Evolutionary conservation across 2,797 vertebrate genomes (phyloP).

Genomic region (Rhynchonycteris naso): DNA sequence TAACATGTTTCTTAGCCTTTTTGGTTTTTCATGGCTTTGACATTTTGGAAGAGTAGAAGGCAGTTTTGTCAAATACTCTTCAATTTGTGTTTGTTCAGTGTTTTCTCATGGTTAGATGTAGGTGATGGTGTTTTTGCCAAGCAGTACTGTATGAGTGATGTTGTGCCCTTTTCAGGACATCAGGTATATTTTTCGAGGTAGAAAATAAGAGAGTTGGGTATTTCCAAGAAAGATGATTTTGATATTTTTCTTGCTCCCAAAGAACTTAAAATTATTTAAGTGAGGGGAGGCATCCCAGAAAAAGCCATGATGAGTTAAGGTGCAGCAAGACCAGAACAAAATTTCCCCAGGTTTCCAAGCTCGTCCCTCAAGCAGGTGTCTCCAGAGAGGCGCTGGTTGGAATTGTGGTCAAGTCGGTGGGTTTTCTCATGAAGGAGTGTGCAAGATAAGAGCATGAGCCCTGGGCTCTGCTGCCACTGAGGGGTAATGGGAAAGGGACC

Average conservation of each 20-base stretch:
- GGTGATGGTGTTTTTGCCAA: not conserved
- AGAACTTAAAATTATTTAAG: not conserved
- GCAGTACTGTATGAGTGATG: not conserved
- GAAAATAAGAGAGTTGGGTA: not conserved
- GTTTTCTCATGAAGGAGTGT: fast-evolving
- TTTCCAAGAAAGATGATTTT: not conserved
- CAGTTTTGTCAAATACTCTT: not conserved
- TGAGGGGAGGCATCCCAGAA: not conserved
- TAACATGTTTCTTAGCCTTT: not conserved
- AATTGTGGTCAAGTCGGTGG: not conserved
- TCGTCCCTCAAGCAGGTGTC: not conserved
- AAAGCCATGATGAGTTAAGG: not conserved
- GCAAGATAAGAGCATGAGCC: not conserved
- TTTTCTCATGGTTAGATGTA: not conserved
- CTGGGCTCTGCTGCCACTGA: not conserved
- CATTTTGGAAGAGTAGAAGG: not conserved
- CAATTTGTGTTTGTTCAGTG: not conserved
- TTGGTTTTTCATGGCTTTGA: not conserved
- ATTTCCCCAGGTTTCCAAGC: not conserved
- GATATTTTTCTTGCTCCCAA: not conserved
- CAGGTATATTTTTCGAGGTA: not conserved
- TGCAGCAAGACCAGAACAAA: not conserved
- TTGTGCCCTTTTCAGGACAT: not conserved
- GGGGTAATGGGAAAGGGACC: fast-evolving
- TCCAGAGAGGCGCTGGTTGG: not conserved